Conservation (phyloP, 2,113 vertebrate species). For the Clupea harengus region DNA sequence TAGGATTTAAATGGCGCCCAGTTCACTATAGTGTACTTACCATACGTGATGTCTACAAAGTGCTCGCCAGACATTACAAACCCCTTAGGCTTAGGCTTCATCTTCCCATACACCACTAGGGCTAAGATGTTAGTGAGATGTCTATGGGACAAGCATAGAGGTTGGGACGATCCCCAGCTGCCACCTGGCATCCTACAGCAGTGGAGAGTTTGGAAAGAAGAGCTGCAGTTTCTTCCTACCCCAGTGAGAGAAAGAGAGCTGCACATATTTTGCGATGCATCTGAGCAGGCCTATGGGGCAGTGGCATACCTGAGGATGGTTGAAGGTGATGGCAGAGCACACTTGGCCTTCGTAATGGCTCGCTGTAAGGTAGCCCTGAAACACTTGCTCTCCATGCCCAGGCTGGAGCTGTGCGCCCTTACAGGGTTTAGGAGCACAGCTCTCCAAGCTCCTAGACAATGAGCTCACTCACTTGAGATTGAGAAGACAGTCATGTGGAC, state of each 20-base stretch:
- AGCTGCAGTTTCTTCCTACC: no score
- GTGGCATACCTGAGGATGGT: conserved; percentile 19
- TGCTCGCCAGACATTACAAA: no score
- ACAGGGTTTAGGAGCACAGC: not conserved
- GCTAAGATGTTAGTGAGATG: no score
- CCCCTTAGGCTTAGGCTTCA: no score
- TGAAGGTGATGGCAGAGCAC: not conserved
- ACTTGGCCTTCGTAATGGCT: conserved; percentile 25
- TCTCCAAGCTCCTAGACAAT: not conserved
- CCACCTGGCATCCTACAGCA: no score
- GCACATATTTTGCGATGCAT: conserved; percentile 24
- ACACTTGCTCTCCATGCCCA: conserved; percentile 15
- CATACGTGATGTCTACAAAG: no score
- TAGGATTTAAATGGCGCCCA: no score
- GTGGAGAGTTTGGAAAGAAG: no score
- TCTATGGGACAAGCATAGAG: no score
- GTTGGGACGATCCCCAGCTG: no score
- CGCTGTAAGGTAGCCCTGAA: conserved; percentile 20
- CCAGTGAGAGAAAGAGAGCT: not conserved
- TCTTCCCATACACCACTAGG: no score
- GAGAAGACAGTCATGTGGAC: conserved; percentile 13
- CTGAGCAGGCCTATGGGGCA: conserved; percentile 32
- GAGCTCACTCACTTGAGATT: conserved; percentile 25
- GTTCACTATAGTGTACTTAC: no score
- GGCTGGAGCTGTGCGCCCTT: conserved; percentile 28